A percentile compares a stretch with the other conserved stretches of the same genome.
Conservation (phyloP, 2,797 vertebrate genomes). For the Liparis tanakae region DNA sequence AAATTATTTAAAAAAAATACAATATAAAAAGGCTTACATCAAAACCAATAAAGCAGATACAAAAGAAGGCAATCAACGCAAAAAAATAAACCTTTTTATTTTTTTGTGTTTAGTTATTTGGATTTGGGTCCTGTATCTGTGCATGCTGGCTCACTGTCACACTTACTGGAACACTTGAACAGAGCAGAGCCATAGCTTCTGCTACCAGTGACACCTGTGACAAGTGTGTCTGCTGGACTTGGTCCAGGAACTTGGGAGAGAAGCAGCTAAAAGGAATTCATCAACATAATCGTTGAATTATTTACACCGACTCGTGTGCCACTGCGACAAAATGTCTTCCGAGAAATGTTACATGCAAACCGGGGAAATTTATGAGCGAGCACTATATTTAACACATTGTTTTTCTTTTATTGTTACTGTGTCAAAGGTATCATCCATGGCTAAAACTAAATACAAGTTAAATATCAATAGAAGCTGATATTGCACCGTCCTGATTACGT, state of each 20-base stretch:
- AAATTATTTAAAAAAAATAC: too few species aligned
- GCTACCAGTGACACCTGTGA: background rate
- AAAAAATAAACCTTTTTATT: too few species aligned
- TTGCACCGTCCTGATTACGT: background rate
- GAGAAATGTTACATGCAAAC: background rate
- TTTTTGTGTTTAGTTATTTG: background rate
- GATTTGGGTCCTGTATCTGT: background rate
- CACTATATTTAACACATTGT: background rate
- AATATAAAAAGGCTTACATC: too few species aligned
- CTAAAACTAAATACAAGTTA: background rate
- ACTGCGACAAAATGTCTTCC: background rate
- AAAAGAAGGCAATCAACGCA: too few species aligned
- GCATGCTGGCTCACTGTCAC: background rate
- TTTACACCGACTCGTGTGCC: background rate
- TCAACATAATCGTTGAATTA: background rate
- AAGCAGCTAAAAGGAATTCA: background rate
- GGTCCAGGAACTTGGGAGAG: background rate
- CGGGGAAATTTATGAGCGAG: background rate
- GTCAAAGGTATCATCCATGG: constrained; percentile 8
- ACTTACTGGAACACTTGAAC: background rate
- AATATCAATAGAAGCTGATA: background rate
- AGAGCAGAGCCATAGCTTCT: background rate
- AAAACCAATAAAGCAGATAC: too few species aligned
- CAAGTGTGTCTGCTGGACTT: background rate
- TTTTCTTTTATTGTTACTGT: constrained; percentile 2